Conservation (phyloP, 2,888 invertebrate genomes). For the Psylliodes chrysocephalus region DNA sequence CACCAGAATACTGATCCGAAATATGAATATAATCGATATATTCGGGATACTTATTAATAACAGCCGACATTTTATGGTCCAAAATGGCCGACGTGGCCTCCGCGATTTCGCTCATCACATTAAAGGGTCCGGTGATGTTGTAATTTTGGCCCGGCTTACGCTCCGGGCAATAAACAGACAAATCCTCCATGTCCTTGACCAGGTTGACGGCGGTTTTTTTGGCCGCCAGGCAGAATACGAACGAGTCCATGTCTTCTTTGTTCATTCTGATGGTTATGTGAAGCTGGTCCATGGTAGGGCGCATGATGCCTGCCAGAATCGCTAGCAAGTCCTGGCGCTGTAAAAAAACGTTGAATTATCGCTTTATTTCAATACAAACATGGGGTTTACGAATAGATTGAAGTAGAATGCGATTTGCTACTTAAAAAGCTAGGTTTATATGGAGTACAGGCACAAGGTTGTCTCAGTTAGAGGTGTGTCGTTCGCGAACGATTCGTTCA, state of each 20-base stretch:
- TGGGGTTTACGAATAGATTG: too few species aligned
- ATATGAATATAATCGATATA: conserved; percentile 96
- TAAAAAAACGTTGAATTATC: too few species aligned
- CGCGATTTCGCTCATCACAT: conserved; percentile 88
- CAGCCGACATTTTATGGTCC: conserved; percentile 81
- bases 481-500: too few species aligned
- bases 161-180: conserved; percentile 66
- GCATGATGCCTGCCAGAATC: conserved; percentile 82
- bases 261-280: conserved; percentile 87
- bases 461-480: too few species aligned
- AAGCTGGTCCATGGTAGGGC: conserved; percentile 88
- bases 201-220: conserved; percentile 87
- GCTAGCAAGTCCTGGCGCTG: conserved; percentile 94
- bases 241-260: conserved; percentile 91
- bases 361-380: too few species aligned
- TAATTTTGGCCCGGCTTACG: conserved; percentile 60
- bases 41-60: conserved; percentile 82
- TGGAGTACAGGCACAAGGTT: too few species aligned
- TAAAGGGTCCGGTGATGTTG: conserved; percentile 65
- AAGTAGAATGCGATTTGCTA: too few species aligned
- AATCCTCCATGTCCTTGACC: conserved; percentile 92
- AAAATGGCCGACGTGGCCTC: conserved; percentile 88
- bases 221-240: conserved; percentile 90
- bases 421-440: too few species aligned
- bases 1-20: conserved; percentile 95